Base-by-base conservation (phyloP, 2,797 vertebrate genomes). In the Centroberyx gerrardi region DNA sequence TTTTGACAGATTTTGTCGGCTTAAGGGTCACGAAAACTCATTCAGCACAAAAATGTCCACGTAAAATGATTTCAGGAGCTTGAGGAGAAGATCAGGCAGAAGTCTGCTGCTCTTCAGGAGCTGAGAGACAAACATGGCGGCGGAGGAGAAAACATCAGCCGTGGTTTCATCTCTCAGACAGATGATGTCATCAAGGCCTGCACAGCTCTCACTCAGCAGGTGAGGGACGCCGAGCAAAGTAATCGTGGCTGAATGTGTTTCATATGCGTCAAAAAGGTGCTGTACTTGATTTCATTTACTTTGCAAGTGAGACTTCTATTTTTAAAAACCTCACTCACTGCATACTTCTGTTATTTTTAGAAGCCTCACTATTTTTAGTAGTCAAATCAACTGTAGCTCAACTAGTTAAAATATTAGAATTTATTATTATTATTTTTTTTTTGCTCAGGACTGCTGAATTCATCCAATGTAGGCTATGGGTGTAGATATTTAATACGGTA, bases 1-100 rank as follows among this genome's bases (percentile, higher is more conserved):
- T 33, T 33, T 33, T 33, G 33, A 33, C 22, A 22, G 22, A 22
- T 22, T 33, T 33, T 33, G 1, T 4, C 4, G 33, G 2, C 33
- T 33, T 7, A 33, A 33, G 7, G 4, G 33, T 33, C 33, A 33
- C 33, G 33, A 33, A n/a, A 33, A 33, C 33, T 2, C 33, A 22
- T 22, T 22, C 22, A 22, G 22, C 22, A 22, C 33, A 33, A 33
- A 33, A 33, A 3, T 3, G 31, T 4, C 31, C 33, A 1, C 4
- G 33, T 33, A 5, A 6, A 4, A 6, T 33, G 31, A 44, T 22
- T 0, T 53, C 68, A 98, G 98, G 93, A 91, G 2, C 69, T 97
- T 9, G 93, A 96, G 88, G 92, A 92, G 81, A 93, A 96, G 64
- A 89, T 97, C 18, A 6, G 51, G 10, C 2, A 78, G 69, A 97